Conservation (phyloP, 1,140 invertebrate species). For the Oscheius sp. region DNA sequence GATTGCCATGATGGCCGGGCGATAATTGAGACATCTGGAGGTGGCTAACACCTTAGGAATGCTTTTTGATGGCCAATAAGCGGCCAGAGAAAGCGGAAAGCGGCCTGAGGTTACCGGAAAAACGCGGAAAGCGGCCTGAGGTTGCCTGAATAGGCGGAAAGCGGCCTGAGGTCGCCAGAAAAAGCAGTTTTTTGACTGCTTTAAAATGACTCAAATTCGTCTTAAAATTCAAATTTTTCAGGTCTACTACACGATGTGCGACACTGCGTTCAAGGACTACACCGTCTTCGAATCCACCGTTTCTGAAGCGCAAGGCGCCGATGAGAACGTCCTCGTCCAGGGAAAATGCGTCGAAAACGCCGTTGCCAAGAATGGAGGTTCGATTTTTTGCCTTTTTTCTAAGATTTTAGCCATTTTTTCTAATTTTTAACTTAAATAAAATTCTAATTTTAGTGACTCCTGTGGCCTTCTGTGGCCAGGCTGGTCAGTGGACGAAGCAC, state of each 20-base stretch:
- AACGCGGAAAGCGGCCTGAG: neutral
- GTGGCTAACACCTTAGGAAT: too few species aligned
- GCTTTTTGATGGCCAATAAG: too few species aligned
- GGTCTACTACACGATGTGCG: neutral
- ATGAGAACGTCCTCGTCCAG: neutral
- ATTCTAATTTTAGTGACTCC: neutral
- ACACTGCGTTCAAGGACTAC: neutral
- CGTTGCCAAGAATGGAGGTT: neutral
- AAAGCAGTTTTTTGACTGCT: neutral
- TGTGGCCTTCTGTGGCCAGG: neutral
- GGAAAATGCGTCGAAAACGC: neutral
- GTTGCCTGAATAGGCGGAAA: neutral
- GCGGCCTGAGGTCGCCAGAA: neutral
- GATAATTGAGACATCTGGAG: too few species aligned
- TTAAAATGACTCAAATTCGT: too few species aligned
- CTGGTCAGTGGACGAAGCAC: conserved; percentile 5
- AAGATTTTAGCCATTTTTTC: neutral
- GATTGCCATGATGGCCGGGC: too few species aligned
- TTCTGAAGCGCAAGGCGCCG: neutral
- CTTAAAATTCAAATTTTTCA: neutral
- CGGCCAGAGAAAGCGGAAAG: neutral
- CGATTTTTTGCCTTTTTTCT: too few species aligned
- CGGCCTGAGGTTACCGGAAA: neutral
- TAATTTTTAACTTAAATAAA: too few species aligned
- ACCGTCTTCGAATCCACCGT: neutral